Evolutionary conservation across 1,140 invertebrate genomes (phyloP).

Genomic region (Lepidurus apus): DNA sequence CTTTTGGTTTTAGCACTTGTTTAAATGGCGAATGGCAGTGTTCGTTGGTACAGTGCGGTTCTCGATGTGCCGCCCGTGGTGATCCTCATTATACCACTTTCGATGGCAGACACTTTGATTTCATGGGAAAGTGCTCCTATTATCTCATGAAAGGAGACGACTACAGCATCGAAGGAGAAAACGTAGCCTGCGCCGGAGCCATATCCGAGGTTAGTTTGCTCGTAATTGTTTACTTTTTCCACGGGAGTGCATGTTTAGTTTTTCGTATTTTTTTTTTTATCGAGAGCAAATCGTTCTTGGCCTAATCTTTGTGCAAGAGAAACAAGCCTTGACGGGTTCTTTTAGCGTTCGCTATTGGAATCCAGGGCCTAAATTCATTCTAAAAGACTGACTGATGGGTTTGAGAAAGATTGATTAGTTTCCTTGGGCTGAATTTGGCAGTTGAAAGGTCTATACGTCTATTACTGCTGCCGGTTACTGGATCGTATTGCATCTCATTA

Average conservation of each 20-base stretch:
- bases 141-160: slow-evolving; percentile 63
- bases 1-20: slow-evolving; percentile 54
- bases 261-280: slow-evolving; percentile 6
- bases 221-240: background rate
- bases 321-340: too few relatives aligned
- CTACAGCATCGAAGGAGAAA: slow-evolving; percentile 71
- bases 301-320: too few relatives aligned
- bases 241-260: background rate
- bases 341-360: too few relatives aligned
- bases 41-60: slow-evolving; percentile 63
- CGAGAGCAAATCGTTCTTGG: background rate
- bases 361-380: too few relatives aligned
- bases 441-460: too few relatives aligned
- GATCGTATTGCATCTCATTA: too few relatives aligned
- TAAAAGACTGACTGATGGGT: too few relatives aligned
- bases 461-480: too few relatives aligned
- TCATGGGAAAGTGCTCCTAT: slow-evolving; percentile 84
- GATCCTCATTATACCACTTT: slow-evolving; percentile 89
- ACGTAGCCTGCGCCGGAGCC: slow-evolving; percentile 68
- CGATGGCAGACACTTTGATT: slow-evolving; percentile 75
- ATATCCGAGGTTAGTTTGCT: slow-evolving; percentile 57
- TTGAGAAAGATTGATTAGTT: too few relatives aligned
- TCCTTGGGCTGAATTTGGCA: too few relatives aligned
- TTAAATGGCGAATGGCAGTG: slow-evolving; percentile 69
- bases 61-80: slow-evolving; percentile 70